Base-by-base conservation (phyloP, 1,140 invertebrate genomes). In the Drosophila bocqueti region DNA sequence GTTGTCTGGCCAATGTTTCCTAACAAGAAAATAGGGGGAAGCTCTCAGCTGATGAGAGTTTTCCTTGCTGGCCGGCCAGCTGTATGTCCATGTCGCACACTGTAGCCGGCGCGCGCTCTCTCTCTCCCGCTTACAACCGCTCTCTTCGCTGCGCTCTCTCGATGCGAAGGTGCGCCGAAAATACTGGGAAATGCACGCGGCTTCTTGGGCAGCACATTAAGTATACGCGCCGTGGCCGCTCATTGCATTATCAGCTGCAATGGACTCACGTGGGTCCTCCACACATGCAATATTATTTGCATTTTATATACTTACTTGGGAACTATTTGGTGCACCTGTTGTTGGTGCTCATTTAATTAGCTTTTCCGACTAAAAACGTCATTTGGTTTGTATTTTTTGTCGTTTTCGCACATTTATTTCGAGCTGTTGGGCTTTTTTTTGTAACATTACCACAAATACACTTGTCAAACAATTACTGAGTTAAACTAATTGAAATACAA, bases 161-260 rank as follows among this genome's bases (percentile, higher is more conserved):
- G 57, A 15, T 4, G 15, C 1, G 4, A 61, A 36, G 55, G 15
- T 74, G 71, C 71, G 71, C 71, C 68, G 40, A 24, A 72, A 87
- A 86, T 87, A 86, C 46, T 52, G 84, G 84, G 84, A 89, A 83
- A 72, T 83, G 77, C 83, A 83, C 15, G 72, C 61, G 68, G 75
- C 65, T 26, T 74, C 57, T 52, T 49, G 7, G 11, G 40, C 36
- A 7, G 24, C 10, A 61, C 21, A 75, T 89, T 50, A 89, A 83
- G 83, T 81, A 87, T 87, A 89, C 83, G 83, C 73, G 38, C 68
- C 63, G 84, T 84, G 72, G 69, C 42, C 65, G 46, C 36, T 21
- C 50, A 42, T 36, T 72, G 69, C 67, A 73, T 61, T 73, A 73
- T 73, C 67, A 57, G 47, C 58, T 46, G 58, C 34, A 55, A 46